A percentile compares a stretch with the other conserved stretches of the same genome.
These are phyloP conservation scores for Pica pica DNA, from an alignment of 2,113 vertebrate genomes.

Conservation along the genomic window DNA sequence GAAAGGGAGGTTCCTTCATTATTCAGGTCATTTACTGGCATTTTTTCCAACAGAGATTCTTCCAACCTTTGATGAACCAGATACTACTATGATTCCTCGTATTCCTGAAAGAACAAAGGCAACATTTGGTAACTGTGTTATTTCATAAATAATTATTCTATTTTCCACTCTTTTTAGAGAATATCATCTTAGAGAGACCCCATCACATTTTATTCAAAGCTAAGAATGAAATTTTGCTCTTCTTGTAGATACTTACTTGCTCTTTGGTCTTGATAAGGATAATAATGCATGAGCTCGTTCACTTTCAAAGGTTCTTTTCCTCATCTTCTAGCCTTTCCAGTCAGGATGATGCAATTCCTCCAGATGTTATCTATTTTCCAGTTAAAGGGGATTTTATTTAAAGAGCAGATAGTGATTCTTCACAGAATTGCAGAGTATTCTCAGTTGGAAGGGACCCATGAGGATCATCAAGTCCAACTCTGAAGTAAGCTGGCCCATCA, in stretches of 20 bases:
- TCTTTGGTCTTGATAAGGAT: not conserved
- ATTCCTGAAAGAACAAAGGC: slow-evolving; percentile 59
- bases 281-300: not conserved
- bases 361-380: not conserved
- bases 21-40: not conserved
- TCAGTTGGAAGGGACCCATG: not conserved
- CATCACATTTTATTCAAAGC: not conserved
- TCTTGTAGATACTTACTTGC: not conserved
- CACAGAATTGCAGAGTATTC: not conserved
- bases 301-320: not conserved
- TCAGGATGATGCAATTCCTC: not conserved
- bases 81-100: slow-evolving; percentile 51
- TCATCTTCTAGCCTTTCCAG: not conserved
- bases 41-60: slow-evolving; percentile 51
- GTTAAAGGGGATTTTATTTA: not conserved
- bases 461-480: not conserved
- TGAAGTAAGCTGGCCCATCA: not conserved
- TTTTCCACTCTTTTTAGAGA: not conserved
- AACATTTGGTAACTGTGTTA: slow-evolving; percentile 64
- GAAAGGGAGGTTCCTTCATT: not conserved
- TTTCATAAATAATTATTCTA: not conserved
- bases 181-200: not conserved
- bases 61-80: slow-evolving; percentile 36
- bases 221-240: not conserved
- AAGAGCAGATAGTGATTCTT: not conserved